Percentiles rank a stretch among this genome's conserved stretches.
These are phyloP conservation scores for Nannobrachium achirus DNA, from an alignment of 2,113 vertebrate genomes.

Conservation along the genomic window DNA sequence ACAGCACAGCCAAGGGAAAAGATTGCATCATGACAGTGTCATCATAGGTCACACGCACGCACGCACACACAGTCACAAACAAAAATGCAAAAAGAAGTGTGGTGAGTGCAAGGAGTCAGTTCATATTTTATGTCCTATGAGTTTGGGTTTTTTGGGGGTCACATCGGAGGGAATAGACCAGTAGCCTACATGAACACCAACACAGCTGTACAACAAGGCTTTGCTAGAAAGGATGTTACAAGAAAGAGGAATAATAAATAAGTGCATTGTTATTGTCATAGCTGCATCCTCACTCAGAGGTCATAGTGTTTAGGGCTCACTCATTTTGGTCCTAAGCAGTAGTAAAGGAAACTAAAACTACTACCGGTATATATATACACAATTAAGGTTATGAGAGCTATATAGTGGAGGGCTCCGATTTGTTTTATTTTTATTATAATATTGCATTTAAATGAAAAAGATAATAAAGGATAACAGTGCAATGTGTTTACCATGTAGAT, in stretches of 20 bases:
- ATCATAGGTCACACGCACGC: neutral
- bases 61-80: neutral
- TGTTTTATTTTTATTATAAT: too few species aligned
- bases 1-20: too few species aligned
- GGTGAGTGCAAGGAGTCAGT: conserved; percentile 48
- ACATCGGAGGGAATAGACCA: neutral
- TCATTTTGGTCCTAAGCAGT: neutral
- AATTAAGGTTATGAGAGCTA: too few species aligned
- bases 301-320: conserved; percentile 20
- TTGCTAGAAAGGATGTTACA: conserved; percentile 3
- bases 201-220: conserved; percentile 57
- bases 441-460: too few species aligned
- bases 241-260: neutral
- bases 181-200: conserved; percentile 21
- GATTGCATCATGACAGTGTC: too few species aligned
- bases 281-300: conserved; percentile 35
- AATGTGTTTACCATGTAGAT: too few species aligned
- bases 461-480: too few species aligned
- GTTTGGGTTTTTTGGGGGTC: neutral
- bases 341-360: neutral
- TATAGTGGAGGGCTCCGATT: too few species aligned
- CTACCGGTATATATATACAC: too few species aligned
- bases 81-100: neutral
- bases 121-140: too few species aligned
- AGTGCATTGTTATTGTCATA: conserved; percentile 67